Conservation (phyloP, 2,797 vertebrate species). For the Eurystomus glaucurus region DNA sequence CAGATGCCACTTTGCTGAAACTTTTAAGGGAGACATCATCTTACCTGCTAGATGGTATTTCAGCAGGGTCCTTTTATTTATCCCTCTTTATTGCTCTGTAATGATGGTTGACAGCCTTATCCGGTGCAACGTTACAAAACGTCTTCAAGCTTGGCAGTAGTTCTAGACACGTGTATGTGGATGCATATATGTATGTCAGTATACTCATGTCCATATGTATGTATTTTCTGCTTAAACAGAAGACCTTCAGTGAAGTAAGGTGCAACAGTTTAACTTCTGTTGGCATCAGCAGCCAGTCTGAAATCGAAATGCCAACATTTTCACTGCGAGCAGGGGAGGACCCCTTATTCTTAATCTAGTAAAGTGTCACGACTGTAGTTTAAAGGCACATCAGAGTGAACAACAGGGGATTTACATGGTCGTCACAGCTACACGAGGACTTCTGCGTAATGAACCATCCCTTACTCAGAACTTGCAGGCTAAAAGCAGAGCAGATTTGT, state of each 20-base stretch:
- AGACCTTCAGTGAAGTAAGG: not conserved
- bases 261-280: not conserved
- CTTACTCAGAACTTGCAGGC: not conserved
- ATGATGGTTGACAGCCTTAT: not conserved
- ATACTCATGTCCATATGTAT: accelerated
- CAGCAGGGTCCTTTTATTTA: conserved; percentile 13
- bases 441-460: conserved; percentile 29
- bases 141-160: not conserved
- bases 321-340: not conserved
- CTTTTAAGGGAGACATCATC: not conserved
- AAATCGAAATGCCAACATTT: not conserved
- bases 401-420: conserved; percentile 27
- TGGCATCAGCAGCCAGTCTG: not conserved
- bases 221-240: not conserved
- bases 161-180: not conserved
- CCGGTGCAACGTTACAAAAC: not conserved
- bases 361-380: conserved; percentile 7
- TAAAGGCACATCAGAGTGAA: conserved; percentile 33
- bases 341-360: not conserved
- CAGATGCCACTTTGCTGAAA: conserved; percentile 48
- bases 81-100: not conserved
- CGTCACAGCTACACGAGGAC: not conserved
- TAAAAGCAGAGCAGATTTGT: conserved; percentile 28
- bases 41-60: conserved; percentile 66
- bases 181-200: not conserved